Percentiles rank a stretch among this genome's conserved stretches.
phyloP scores from a whole-genome alignment of 1,140 invertebrate species.

The Monomorium pharaonis region DNA sequence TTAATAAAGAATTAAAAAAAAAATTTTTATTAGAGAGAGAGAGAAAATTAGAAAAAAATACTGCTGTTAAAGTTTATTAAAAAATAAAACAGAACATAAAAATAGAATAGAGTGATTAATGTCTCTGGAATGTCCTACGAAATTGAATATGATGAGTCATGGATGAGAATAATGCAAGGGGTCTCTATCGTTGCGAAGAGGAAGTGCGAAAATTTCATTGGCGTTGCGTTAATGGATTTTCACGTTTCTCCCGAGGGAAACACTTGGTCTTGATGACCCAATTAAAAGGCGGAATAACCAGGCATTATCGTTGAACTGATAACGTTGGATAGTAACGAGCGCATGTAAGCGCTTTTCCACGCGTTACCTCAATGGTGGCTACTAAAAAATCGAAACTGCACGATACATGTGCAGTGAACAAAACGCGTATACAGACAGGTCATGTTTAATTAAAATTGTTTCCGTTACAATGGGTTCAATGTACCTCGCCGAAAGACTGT shows the following conservation, averaged over 20 bases:
- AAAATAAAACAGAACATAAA: background rate
- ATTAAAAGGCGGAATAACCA: conserved; percentile 56
- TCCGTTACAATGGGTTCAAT: conserved; percentile 29
- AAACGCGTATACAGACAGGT: background rate
- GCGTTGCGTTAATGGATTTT: conserved; percentile 50
- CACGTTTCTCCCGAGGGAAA: conserved; percentile 47
- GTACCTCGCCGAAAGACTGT: conserved; percentile 18
- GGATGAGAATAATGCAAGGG: conserved; percentile 11
- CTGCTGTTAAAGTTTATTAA: background rate
- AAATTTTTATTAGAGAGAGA: background rate
- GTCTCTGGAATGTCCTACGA: background rate
- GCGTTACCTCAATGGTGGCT: conserved; percentile 29
- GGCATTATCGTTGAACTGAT: conserved; percentile 56
- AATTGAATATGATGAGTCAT: conserved; percentile 27
- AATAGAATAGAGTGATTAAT: background rate
- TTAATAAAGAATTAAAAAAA: background rate
- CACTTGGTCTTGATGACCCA: conserved; percentile 57
- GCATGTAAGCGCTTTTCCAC: conserved; percentile 50
- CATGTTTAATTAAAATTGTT: conserved; percentile 54
- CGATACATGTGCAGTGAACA: conserved; percentile 17
- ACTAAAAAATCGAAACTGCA: conserved; percentile 32
- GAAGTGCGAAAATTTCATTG: conserved; percentile 27
- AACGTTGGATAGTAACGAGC: conserved; percentile 40
- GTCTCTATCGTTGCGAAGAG: background rate
- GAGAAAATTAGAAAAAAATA: background rate